Percentiles rank a stretch among this genome's conserved stretches.
These are phyloP conservation scores for Agapostemon virescens DNA, from an alignment of 2,888 invertebrate species.

Conservation along the genomic window DNA sequence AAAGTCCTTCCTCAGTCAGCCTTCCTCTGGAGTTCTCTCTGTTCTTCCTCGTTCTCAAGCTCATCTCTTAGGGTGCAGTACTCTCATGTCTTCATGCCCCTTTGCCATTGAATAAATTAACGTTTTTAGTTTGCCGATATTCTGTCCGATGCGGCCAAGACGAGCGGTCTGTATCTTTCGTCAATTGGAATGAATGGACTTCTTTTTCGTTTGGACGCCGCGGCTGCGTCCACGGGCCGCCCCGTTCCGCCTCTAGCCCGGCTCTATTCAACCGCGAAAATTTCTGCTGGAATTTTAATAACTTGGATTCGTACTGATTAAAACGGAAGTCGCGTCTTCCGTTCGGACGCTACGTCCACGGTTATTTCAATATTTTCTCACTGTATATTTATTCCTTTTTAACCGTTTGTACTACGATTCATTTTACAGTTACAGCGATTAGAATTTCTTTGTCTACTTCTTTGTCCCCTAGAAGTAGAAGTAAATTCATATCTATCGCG, in stretches of 20 bases:
- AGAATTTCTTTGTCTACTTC: too few relatives aligned
- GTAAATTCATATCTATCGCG: too few relatives aligned
- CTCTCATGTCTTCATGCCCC: slow-evolving; percentile 68
- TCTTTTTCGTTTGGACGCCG: slow-evolving; percentile 62
- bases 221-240: slow-evolving; percentile 39
- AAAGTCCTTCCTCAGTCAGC: slow-evolving; percentile 50
- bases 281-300: slow-evolving; percentile 67
- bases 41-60: slow-evolving; percentile 53
- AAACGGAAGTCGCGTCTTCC: slow-evolving; percentile 65
- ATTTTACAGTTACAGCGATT: too few relatives aligned
- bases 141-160: slow-evolving; percentile 56
- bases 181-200: slow-evolving; percentile 69
- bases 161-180: slow-evolving; percentile 62
- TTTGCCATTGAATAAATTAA: slow-evolving; percentile 78
- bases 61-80: slow-evolving; percentile 61
- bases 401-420: slow-evolving; percentile 27
- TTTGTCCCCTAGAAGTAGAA: too few relatives aligned
- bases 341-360: slow-evolving; percentile 23
- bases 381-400: slow-evolving; percentile 40
- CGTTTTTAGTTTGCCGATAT: slow-evolving; percentile 77
- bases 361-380: slow-evolving; percentile 51
- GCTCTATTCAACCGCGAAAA: slow-evolving; percentile 68
- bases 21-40: slow-evolving; percentile 57
- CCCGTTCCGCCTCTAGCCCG: slow-evolving; percentile 33
- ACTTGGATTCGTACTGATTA: slow-evolving; percentile 70